A percentile compares a stretch with the other conserved stretches of the same genome.
phyloP scores from a whole-genome alignment of 2,888 invertebrate genomes.

The Trachelus tabidus region DNA sequence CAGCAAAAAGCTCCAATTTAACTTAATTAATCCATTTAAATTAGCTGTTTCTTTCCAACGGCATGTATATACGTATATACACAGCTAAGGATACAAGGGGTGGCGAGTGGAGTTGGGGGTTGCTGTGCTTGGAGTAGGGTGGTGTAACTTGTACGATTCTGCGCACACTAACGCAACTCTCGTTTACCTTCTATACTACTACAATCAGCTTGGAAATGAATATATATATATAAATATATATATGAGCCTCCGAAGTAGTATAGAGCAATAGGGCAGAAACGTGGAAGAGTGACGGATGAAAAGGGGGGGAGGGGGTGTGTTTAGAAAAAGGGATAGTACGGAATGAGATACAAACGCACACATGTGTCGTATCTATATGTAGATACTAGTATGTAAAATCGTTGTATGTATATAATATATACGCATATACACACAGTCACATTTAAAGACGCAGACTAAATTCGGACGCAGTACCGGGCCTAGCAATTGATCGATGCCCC shows the following conservation, averaged over 20 bases:
- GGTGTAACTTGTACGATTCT: slow-evolving; percentile 16
- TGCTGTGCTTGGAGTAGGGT: neutral
- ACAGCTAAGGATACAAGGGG: slow-evolving; percentile 13
- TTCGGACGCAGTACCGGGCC: slow-evolving; percentile 32
- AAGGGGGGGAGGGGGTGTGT: neutral
- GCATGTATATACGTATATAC: slow-evolving; percentile 15
- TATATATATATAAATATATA: too few species aligned
- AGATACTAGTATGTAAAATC: too few species aligned
- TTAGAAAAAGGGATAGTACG: neutral
- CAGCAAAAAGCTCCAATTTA: slow-evolving; percentile 31
- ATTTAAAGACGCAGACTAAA: neutral
- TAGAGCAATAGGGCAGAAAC: neutral
- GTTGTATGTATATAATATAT: too few species aligned
- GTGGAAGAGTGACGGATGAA: neutral
- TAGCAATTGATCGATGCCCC: slow-evolving; percentile 53
- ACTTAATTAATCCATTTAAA: slow-evolving; percentile 47
- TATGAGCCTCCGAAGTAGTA: neutral
- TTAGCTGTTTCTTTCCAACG: slow-evolving; percentile 32
- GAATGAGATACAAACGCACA: neutral
- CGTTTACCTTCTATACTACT: neutral
- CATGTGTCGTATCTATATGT: neutral
- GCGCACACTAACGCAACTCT: neutral
- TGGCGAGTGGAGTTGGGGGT: slow-evolving; percentile 16
- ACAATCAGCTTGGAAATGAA: neutral
- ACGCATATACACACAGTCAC: too few species aligned